These are phyloP conservation scores for Vombatus ursinus DNA, from an alignment of 2,113 vertebrate species.

Conservation along the genomic window DNA sequence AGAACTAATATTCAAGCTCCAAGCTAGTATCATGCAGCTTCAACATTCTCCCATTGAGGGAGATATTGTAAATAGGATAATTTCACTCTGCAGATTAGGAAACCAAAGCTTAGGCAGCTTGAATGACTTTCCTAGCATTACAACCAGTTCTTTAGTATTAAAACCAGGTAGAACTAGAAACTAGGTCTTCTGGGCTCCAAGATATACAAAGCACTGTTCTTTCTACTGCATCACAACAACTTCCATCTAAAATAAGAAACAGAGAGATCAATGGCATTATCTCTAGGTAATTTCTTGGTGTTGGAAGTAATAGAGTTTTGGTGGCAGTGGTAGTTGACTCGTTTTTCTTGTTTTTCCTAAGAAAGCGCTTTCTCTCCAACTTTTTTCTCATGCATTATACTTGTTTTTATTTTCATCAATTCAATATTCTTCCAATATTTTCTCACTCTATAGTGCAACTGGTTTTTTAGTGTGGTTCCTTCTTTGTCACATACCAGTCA, in stretches of 20 bases:
- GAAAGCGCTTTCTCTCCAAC: not conserved
- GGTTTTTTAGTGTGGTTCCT: not conserved
- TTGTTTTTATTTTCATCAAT: not conserved
- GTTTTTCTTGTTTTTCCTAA: not conserved
- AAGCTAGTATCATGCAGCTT: not conserved
- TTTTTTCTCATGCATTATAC: not conserved
- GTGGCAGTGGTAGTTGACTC: not conserved
- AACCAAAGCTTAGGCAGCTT: too few species aligned
- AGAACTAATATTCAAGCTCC: not conserved
- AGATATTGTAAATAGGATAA: not conserved
- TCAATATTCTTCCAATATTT: not conserved
- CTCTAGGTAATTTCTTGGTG: not conserved
- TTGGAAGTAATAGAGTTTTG: not conserved
- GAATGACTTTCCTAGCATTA: not conserved
- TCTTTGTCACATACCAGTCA: not conserved
- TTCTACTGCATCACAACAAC: not conserved
- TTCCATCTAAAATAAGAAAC: not conserved
- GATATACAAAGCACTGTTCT: not conserved
- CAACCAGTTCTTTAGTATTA: not conserved
- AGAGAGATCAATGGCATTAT: not conserved
- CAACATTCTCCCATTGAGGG: not conserved
- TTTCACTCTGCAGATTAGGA: not conserved
- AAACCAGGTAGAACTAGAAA: not conserved
- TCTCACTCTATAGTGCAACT: not conserved
- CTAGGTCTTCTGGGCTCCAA: not conserved